Base-by-base conservation (phyloP, 2,113 vertebrate species). In the Leucoraja erinaceus region DNA sequence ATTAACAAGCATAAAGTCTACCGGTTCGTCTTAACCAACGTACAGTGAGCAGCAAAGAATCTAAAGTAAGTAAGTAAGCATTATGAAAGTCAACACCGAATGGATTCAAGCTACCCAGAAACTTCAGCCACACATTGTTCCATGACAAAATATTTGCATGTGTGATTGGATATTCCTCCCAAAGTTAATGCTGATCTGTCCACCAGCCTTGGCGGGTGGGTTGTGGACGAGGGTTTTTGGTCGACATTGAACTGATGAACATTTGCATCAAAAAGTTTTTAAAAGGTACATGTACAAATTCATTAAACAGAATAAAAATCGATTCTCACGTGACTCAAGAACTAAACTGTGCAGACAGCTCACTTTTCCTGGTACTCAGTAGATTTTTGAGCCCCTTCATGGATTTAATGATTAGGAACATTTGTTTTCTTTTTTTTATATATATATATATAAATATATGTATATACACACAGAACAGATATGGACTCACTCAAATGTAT, bases 391-490 rank as follows among this genome's bases (percentile, higher is more conserved):
- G 33, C 31, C 90, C 90, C 90, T 91, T 91, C 66, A 66, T 28
- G 68, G 33, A 91, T 54, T 91, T 74, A 54, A 91, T 72, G 68
- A 91, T 72, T 74, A 70, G 66, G 90, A 66, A 68, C 7, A 70
- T 54, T n/a, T 91, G 70, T 91, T 91, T 70, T 47, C 38, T 72
- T 22, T 33, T 72, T 47, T 91, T 47, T 47, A 47, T 47, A 47
- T 72, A 38, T 91, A 38, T 91, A 88, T 88, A 83, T 90, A 91
- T 72, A 91, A 54, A 91, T 54, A 91, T 91, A 74, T 91, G 68
- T 47, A 91, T 91, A 72, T 91, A 91, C 90, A 91, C 47, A 91
- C 68, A 91, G 66, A 72, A 91, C 90, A 91, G 68, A 91, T 72
- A 91, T 16, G 68, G 90, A 91, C 68, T 91, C 68, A 91, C 68